Evolutionary conservation across 2,797 vertebrate genomes (phyloP), one percentile per base, ranked within the genome.

Genomic region (Megalops cyprinoides): DNA sequence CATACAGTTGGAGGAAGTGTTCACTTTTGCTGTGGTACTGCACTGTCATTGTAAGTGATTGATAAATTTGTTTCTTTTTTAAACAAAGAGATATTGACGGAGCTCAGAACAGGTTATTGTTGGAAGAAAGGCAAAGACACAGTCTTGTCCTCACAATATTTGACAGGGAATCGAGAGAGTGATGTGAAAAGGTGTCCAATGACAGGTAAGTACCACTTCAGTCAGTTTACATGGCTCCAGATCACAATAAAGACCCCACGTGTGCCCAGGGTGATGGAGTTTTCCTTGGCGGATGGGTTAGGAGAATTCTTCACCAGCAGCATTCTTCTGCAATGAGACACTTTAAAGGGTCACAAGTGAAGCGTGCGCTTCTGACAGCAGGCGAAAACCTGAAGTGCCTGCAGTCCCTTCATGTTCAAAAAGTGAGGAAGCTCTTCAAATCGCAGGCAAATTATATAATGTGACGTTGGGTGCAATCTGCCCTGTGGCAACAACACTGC

Each of bases 321-420:
- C 67, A 67, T 56, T 73, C 49, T 76, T 82, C 25, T 20, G 20
- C 23, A 34, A 51, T 7, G 3, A 39, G 23, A n/a, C 62, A 31
- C 78, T 48, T 48, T 31, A 23, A 25, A 23, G 39, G 53, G 69
- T 74, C 69, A 80, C n/a, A 74, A 37, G 39, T 58, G 18, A 77
- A 58, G 34, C 4, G 34, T 73, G 51, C 56, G 31, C 81, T 58
- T 82, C 76, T 73, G 67, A 69, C 49, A 53, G 60, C 81, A 82
- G 55, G 81, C 39, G 53, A 49, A 34, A 71, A 78, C 10, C 51
- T 74, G 37, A 74, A 77, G 14, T 56, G 81, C 81, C 81, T 46
- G 37, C 75, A 71, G 76, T 53, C 74, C 44, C 48, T n/a, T 34
- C 23, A 77, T 20, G 49, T 56, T 73, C 62, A 73, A 51, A 56